Conservation (phyloP, 2,113 vertebrate genomes). For the Dromas ardeola region DNA sequence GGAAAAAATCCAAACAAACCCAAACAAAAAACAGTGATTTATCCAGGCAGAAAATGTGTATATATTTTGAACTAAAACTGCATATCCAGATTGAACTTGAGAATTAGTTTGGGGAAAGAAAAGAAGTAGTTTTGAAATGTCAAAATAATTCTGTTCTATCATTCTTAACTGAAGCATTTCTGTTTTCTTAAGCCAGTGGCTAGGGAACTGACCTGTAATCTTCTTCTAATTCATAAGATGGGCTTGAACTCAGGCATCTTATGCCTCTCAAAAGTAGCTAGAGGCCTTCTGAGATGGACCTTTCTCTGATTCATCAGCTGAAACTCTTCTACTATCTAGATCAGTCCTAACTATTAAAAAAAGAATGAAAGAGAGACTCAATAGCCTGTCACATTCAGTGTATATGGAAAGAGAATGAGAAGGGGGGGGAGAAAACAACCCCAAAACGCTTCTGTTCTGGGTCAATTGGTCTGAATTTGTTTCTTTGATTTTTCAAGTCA, state of each 20-base stretch:
- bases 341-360: not conserved
- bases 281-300: not conserved
- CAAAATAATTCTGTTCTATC: not conserved
- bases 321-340: not conserved
- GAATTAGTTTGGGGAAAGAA: not conserved
- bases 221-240: not conserved
- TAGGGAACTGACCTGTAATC: not conserved
- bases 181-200: not conserved
- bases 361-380: not conserved
- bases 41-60: not conserved
- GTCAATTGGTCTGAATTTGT: not conserved
- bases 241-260: not conserved
- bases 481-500: conserved; percentile 24
- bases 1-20: not conserved
- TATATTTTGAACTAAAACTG: not conserved
- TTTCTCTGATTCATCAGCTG: not conserved
- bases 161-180: not conserved
- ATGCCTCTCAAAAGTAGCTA: not conserved
- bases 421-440: accelerated
- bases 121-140: not conserved
- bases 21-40: not conserved
- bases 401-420: not conserved
- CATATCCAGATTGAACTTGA: not conserved
- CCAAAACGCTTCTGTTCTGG: not conserved
- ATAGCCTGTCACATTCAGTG: not conserved